A percentile compares a stretch with the other conserved stretches of the same genome.
phyloP scores from a whole-genome alignment of 2,113 vertebrate species.

The Nyctereutes procyonoides region DNA sequence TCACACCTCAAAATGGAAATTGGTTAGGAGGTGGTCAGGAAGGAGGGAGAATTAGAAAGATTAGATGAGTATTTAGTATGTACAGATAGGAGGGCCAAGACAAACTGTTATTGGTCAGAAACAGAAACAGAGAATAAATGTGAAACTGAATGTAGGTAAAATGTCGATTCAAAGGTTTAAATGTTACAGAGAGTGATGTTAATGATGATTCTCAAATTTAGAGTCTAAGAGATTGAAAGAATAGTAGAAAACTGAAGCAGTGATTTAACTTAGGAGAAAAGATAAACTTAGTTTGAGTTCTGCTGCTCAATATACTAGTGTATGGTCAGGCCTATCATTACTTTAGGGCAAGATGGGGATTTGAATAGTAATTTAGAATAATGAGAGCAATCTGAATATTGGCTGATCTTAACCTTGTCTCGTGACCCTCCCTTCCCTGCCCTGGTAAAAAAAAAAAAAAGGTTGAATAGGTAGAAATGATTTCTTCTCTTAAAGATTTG shows the following conservation, averaged over 20 bases:
- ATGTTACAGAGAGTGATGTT: not conserved
- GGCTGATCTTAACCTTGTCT: not conserved
- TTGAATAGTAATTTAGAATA: not conserved
- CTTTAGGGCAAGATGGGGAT: not conserved
- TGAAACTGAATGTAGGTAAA: not conserved
- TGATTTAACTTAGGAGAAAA: not conserved
- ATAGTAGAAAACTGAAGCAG: not conserved
- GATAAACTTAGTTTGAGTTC: not conserved
- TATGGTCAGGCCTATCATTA: not conserved
- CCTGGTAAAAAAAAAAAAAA: not conserved
- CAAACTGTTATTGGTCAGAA: not conserved
- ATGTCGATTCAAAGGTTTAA: not conserved
- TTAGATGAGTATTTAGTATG: not conserved
- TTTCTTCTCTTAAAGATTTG: constrained; percentile 6
- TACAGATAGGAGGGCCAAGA: not conserved
- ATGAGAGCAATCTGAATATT: not conserved
- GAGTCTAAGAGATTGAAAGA: not conserved
- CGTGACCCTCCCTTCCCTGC: not conserved
- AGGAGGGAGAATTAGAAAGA: not conserved
- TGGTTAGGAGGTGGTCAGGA: not conserved
- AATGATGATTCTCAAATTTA: not conserved
- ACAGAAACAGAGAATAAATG: not conserved
- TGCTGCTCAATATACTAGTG: not conserved
- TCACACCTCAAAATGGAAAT: not conserved
- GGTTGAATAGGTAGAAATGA: not conserved